A percentile compares a stretch with the other conserved stretches of the same genome.
Conservation (phyloP, 2,797 vertebrate species). For the Menidia menidia region DNA sequence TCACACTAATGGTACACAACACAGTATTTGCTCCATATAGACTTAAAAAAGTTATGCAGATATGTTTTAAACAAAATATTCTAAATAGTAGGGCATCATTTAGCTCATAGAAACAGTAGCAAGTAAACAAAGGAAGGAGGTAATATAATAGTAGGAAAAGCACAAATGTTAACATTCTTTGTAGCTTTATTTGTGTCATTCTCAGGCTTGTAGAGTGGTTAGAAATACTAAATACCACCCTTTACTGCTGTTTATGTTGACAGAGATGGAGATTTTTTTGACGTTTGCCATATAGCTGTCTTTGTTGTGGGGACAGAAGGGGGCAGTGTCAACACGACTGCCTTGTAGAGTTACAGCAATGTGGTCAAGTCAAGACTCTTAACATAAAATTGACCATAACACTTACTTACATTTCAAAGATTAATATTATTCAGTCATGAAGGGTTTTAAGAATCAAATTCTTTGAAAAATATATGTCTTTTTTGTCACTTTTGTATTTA, state of each 20-base stretch:
- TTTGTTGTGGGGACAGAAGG: conserved; percentile 68
- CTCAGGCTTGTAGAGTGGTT: background rate
- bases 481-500: background rate
- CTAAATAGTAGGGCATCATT: background rate
- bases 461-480: background rate
- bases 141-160: background rate
- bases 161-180: conserved; percentile 9
- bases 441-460: background rate
- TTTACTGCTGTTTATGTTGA: conserved; percentile 47
- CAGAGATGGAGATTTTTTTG: conserved; percentile 61
- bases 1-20: conserved; percentile 58
- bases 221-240: conserved; percentile 13
- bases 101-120: background rate
- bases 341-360: conserved; percentile 41
- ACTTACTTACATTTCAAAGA: conserved; percentile 6
- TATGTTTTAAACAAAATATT: conserved; percentile 3
- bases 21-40: conserved; percentile 32
- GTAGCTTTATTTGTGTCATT: conserved; percentile 1
- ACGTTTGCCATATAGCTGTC: conserved; percentile 41
- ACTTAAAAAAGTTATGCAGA: conserved; percentile 37
- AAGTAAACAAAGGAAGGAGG: background rate
- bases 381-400: conserved; percentile 5
- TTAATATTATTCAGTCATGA: background rate
- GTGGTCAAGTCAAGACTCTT: conserved; percentile 2
- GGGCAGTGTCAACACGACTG: conserved; percentile 78